A percentile compares a stretch with the other conserved stretches of the same genome.
Evolutionary conservation across 2,888 invertebrate species (phyloP).

Genomic region (Cabera pusaria): DNA sequence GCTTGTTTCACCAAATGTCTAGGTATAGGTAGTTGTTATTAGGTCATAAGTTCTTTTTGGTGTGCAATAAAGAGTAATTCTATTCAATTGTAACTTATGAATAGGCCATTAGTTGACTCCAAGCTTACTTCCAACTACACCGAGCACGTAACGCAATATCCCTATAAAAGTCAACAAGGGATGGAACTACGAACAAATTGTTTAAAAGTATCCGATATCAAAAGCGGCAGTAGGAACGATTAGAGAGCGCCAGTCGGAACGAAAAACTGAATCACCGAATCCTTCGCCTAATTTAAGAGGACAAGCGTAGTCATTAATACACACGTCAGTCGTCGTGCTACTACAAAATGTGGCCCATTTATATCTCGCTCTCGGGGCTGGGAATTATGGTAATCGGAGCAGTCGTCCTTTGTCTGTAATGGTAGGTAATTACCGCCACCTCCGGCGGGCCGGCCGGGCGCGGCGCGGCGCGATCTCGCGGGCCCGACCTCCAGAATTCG

Average conservation of each 20-base stretch:
- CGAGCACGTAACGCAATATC: slow-evolving; percentile 23
- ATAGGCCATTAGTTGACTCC: too few species aligned
- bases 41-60: too few species aligned
- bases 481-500: slow-evolving; percentile 64
- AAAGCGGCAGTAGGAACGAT: slow-evolving; percentile 43
- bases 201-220: slow-evolving; percentile 36
- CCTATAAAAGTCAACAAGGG: slow-evolving; percentile 21
- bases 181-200: slow-evolving; percentile 37
- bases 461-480: slow-evolving; percentile 7
- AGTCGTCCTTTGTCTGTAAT: slow-evolving; percentile 83
- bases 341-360: slow-evolving; percentile 82
- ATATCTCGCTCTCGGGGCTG: slow-evolving; percentile 75
- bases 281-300: slow-evolving; percentile 81
- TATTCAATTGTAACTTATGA: too few species aligned
- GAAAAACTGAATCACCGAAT: slow-evolving; percentile 80
- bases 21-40: too few species aligned
- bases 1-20: too few species aligned
- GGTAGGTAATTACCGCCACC: slow-evolving; percentile 79
- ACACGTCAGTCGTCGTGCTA: slow-evolving; percentile 80
- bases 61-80: too few species aligned
- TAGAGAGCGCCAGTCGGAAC: slow-evolving; percentile 42
- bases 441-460: slow-evolving; percentile 57
- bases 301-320: slow-evolving; percentile 82
- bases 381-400: slow-evolving; percentile 82
- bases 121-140: slow-evolving; percentile 19